Conservation (phyloP, 2,888 invertebrate species). For the Hartigia nigra region DNA sequence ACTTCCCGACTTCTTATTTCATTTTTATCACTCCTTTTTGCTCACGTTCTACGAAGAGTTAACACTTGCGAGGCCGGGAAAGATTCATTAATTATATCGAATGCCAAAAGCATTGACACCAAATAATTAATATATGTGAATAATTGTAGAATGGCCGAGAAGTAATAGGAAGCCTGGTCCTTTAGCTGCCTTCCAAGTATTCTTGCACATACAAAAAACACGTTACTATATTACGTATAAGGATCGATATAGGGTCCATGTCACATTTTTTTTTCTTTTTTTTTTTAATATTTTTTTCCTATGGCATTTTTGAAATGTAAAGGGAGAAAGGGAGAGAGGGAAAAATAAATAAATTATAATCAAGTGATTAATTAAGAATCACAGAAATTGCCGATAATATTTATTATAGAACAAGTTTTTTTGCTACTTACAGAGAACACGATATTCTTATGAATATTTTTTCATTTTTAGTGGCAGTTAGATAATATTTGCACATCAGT, state of each 20-base stretch:
- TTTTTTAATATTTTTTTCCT: not conserved
- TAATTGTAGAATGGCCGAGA: constrained; percentile 12
- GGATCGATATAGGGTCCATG: constrained; percentile 6
- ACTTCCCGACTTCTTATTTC: not conserved
- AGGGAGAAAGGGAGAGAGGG: not conserved
- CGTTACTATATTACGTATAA: constrained; percentile 3
- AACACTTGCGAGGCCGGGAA: not conserved
- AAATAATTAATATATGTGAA: constrained; percentile 13
- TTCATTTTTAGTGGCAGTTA: not conserved
- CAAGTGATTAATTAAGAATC: not conserved
- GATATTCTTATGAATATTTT: not conserved
- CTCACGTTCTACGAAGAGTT: not conserved
- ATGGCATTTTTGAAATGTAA: not conserved
- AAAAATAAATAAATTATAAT: not conserved
- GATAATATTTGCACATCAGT: constrained; percentile 7
- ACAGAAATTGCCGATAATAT: not conserved
- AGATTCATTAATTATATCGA: constrained; percentile 14
- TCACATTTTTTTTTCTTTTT: not conserved
- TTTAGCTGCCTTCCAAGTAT: constrained; percentile 17
- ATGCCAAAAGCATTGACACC: constrained; percentile 22
- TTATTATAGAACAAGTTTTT: not conserved
- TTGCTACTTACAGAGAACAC: not conserved
- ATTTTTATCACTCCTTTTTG: not conserved
- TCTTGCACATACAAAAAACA: constrained; percentile 5
- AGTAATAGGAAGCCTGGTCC: constrained; percentile 4